Conservation (phyloP, 2,888 invertebrate species). For the Mythimna albipuncta region DNA sequence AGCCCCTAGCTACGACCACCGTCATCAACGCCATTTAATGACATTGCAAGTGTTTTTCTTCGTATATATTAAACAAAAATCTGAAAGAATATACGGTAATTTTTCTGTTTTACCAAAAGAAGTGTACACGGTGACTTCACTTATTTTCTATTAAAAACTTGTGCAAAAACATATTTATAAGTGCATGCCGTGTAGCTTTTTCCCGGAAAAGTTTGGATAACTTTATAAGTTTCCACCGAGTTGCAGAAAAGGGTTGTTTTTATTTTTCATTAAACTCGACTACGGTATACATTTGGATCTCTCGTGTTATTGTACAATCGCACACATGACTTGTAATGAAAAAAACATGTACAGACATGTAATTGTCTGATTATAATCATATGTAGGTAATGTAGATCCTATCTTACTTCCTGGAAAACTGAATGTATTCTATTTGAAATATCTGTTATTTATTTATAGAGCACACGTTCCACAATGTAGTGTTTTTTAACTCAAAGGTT, state of each 20-base stretch:
- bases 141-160: constrained; percentile 55
- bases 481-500: too few relatives aligned
- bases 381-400: constrained; percentile 15
- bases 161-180: constrained; percentile 46
- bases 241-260: constrained; percentile 29
- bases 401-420: constrained; percentile 31
- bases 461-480: too few relatives aligned
- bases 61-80: too few relatives aligned
- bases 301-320: constrained; percentile 2
- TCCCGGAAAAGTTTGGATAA: constrained; percentile 42
- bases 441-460: background rate
- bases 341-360: constrained; percentile 4
- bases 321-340: constrained; percentile 7
- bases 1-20: too few relatives aligned
- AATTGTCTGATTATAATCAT: constrained; percentile 36
- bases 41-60: too few relatives aligned
- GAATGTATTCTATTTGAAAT: too few relatives aligned
- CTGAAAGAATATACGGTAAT: background rate
- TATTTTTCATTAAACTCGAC: constrained; percentile 25
- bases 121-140: constrained; percentile 28
- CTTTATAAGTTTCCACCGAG: constrained; percentile 41
- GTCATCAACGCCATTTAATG: too few relatives aligned
- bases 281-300: background rate
- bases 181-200: constrained; percentile 41
- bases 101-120: constrained; percentile 14